Evolutionary conservation across 2,888 invertebrate genomes (phyloP).

Genomic region (Callimorpha dominula): DNA sequence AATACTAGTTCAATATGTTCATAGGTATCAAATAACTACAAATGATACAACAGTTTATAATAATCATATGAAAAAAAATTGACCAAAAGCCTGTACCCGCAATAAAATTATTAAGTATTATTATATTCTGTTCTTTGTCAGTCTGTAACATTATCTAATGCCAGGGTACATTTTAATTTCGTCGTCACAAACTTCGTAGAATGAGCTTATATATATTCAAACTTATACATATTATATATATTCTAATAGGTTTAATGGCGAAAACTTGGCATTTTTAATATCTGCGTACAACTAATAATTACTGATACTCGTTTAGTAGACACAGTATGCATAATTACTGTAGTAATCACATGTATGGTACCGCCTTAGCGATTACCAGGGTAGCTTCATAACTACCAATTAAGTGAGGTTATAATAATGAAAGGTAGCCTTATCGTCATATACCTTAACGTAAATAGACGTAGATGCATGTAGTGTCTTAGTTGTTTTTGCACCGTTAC

Average conservation of each 20-base stretch:
- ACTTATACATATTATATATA: no score
- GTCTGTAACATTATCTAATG: no score
- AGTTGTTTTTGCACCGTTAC: neutral
- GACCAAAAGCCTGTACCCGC: no score
- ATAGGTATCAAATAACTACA: no score
- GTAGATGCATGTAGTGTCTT: constrained; percentile 1
- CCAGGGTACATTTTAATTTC: no score
- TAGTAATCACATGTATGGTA: constrained; percentile 27
- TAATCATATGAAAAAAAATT: no score
- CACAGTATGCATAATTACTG: constrained; percentile 32
- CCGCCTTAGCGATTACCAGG: constrained; percentile 44
- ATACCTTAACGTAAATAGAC: constrained; percentile 21
- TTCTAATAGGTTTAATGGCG: neutral
- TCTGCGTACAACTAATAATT: neutral
- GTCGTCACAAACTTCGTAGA: no score
- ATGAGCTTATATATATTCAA: no score
- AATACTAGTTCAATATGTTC: no score
- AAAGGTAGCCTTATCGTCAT: neutral
- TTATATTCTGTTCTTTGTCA: no score
- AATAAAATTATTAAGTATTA: no score
- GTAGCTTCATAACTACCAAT: constrained; percentile 33
- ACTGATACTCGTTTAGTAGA: constrained; percentile 5
- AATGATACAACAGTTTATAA: no score
- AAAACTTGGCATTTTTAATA: neutral
- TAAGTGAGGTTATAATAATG: constrained; percentile 6